Base-by-base conservation (phyloP, 1,140 invertebrate genomes). In the Penaeus vannamei region DNA sequence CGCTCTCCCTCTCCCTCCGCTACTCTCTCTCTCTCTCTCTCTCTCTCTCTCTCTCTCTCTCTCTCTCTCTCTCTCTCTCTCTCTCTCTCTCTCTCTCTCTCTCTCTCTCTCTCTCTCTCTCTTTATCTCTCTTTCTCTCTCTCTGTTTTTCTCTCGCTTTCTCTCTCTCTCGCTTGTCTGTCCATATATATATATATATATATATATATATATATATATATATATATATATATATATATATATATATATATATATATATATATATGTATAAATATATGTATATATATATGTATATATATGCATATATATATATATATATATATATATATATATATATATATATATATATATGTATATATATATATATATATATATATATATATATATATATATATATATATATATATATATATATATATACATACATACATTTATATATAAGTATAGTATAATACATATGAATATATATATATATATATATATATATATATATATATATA, bases 311-410 rank as follows among this genome's bases (percentile, higher is more conserved):
- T 69, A 69, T 69, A 69, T 7, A 69, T 19, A 7, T 69, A 19
- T 69, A 69, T 19, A 69, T 69, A 69, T 69, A 69, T 69, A 72
- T n/a, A 72, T 72, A 72, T 72, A 72, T 72, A 72, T 72, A 72
- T 26, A 23, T 29, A 26, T 72, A 72, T 72, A 29, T 72, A 23
- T 72, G 32, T 26, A 8, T 72, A 23, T 26, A 8, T 26, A 23
- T 26, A 23, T 72, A 23, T 26, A 23, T 72, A 23, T 26, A 23
- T 72, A 29, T 26, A n/a, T 72, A n/a, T 26, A n/a, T n/a, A n/a
- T 26, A 2, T n/a, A n/a, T 1, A n/a, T n/a, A n/a, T n/a, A 1
- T 4, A 4, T 72, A 7, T 72, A 23, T 26, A 23, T 72, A 7
- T 72, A 69, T 69, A 19, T 69, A 69, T 69, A n/a, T 72, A n/a